phyloP scores from a whole-genome alignment of 2,113 vertebrate genomes.

The Rhea americana region DNA sequence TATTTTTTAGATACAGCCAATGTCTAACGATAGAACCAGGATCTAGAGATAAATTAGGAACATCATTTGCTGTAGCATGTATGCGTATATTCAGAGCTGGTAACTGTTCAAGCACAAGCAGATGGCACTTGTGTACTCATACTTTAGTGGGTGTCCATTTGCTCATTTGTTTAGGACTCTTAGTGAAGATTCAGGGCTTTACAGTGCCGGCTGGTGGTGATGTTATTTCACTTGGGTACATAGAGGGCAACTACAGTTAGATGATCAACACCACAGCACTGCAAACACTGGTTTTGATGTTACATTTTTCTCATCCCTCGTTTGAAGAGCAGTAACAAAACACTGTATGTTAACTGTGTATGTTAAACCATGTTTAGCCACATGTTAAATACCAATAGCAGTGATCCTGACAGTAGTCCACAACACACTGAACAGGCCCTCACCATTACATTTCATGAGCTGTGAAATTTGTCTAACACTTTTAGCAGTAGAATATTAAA shows the following conservation, averaged over 20 bases:
- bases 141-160: not conserved
- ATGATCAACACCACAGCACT: not conserved
- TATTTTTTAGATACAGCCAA: not conserved
- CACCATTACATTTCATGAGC: not conserved
- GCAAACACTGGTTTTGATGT: not conserved
- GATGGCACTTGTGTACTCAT: not conserved
- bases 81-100: not conserved
- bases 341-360: rapidly evolving
- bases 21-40: too few species aligned
- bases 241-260: not conserved
- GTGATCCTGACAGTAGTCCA: not conserved
- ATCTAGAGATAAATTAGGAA: too few species aligned
- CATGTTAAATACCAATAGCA: not conserved
- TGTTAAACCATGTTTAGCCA: not conserved
- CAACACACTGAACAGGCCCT: not conserved
- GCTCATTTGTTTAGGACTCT: too few species aligned
- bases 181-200: rapidly evolving
- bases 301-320: not conserved
- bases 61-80: not conserved
- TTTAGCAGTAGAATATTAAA: not conserved
- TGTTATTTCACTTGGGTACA: rapidly evolving
- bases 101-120: not conserved
- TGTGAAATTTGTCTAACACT: not conserved
- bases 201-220: not conserved
- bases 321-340: not conserved